A percentile compares a stretch with the other conserved stretches of the same genome.
These are phyloP conservation scores for Podarcis cretensis DNA, from an alignment of 2,113 vertebrate genomes.

Conservation along the genomic window DNA sequence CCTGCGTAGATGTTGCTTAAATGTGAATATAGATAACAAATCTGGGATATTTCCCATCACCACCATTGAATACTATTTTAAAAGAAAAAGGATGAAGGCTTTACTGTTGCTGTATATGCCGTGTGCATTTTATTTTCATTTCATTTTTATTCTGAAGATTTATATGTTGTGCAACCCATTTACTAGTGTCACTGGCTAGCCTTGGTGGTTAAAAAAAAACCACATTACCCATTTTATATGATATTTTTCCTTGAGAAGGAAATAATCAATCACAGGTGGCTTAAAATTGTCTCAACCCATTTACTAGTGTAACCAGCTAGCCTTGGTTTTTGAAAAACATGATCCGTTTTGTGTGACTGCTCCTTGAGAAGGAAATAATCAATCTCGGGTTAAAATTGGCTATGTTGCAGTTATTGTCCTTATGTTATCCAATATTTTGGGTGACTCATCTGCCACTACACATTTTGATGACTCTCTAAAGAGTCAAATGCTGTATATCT, in stretches of 20 bases:
- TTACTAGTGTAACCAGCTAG: too few species aligned
- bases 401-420: background rate
- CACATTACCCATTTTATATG: too few species aligned
- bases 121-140: too few species aligned
- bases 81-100: too few species aligned
- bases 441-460: constrained; percentile 35
- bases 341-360: background rate
- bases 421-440: background rate
- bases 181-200: too few species aligned
- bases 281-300: too few species aligned
- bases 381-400: background rate
- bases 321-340: background rate
- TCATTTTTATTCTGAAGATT: too few species aligned
- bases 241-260: too few species aligned
- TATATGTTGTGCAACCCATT: too few species aligned
- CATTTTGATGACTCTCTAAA: background rate
- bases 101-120: background rate
- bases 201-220: too few species aligned
- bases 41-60: background rate
- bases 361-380: background rate
- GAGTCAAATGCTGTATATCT: constrained; percentile 38
- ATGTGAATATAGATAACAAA: background rate
- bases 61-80: background rate
- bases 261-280: too few species aligned
- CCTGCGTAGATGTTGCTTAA: background rate